Conservation (phyloP, 1,140 invertebrate species). For the Drosophila lacteicornis region DNA sequence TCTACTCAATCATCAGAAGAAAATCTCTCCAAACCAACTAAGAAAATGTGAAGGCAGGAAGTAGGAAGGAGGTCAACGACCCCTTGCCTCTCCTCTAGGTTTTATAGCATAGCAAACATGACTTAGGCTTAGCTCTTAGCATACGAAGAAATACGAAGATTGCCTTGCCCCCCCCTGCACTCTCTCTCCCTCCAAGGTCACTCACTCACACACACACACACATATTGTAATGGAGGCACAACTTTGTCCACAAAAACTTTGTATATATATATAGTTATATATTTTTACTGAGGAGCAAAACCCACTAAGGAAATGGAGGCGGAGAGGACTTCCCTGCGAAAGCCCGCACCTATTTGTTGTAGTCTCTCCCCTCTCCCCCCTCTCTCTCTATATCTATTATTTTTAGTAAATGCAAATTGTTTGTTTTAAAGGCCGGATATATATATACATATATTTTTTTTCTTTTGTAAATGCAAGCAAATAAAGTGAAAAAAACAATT, state of each 20-base stretch:
- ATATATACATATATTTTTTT: constrained; percentile 6
- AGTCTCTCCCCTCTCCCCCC: background rate
- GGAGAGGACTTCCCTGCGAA: constrained; percentile 2
- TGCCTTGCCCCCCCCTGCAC: background rate
- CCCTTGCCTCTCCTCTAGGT: constrained; percentile 33
- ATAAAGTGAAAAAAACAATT: constrained; percentile 13
- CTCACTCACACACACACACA: constrained; percentile 2
- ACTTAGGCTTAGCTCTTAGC: constrained; percentile 69
- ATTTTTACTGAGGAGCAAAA: constrained; percentile 48
- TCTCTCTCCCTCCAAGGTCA: background rate
- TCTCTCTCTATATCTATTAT: constrained; percentile 14
- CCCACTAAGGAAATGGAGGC: constrained; percentile 2
- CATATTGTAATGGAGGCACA: constrained; percentile 35
- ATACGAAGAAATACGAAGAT: constrained; percentile 6
- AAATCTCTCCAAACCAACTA: constrained; percentile 20
- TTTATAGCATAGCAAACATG: constrained; percentile 47
- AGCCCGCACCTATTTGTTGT: background rate
- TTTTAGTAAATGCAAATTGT: constrained; percentile 35
- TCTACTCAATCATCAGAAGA: constrained; percentile 21
- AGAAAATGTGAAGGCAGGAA: background rate
- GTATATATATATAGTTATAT: constrained; percentile 58
- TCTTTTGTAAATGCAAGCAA: constrained; percentile 33
- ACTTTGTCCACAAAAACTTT: constrained; percentile 25
- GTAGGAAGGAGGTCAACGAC: constrained; percentile 34
- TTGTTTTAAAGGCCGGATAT: constrained; percentile 58